Evolutionary conservation across 2,113 vertebrate species (phyloP), one percentile per base, ranked within the genome.

Genomic region (Todiramphus chloris): DNA sequence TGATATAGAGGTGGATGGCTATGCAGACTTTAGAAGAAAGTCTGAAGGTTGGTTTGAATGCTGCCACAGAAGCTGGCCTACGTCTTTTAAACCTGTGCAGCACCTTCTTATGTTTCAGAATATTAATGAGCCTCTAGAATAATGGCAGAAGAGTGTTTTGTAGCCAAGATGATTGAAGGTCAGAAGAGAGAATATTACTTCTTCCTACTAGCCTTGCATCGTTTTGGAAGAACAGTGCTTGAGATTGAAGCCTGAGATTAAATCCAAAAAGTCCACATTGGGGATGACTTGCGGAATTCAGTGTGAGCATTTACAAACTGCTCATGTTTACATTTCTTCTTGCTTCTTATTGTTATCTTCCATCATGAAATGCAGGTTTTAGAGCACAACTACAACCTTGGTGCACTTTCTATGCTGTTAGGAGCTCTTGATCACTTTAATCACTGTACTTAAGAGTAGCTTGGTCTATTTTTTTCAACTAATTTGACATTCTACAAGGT

Each of bases 371-470:
- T 56, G 74, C 56, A 79, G 53, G 83, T 75, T 91, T 89, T 67
- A 62, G 62, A 91, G 80, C 10, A 5, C 76, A 77, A 4, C 92
- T 59, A 89, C 81, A 92, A 83, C 33, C 44, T 46, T 5, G 3
- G 19, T 68, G n/a, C 58, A 62, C 48, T 58, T 30, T 68, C 44
- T 37, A 44, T 73, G 73, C 89, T 68, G n/a, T 84, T 96, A 82
- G 1, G 50, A 92, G 89, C 74, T 58, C 96, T 94, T 93, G 92
- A 95, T 96, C 92, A 85, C 74, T 89, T 87, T 94, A 96, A 95
- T 95, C 90, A 51, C 73, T 73, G 62, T 48, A 77, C 62, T 96
- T 94, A 92, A 87, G 77, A 85, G 58, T 60, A 85, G 58, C 66
- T 89, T 89, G 80, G 92, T 93, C 58, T 90, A 80, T 77, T 93